Evolutionary conservation across 1,140 invertebrate species (phyloP).

Genomic region (Penaeus chinensis): DNA sequence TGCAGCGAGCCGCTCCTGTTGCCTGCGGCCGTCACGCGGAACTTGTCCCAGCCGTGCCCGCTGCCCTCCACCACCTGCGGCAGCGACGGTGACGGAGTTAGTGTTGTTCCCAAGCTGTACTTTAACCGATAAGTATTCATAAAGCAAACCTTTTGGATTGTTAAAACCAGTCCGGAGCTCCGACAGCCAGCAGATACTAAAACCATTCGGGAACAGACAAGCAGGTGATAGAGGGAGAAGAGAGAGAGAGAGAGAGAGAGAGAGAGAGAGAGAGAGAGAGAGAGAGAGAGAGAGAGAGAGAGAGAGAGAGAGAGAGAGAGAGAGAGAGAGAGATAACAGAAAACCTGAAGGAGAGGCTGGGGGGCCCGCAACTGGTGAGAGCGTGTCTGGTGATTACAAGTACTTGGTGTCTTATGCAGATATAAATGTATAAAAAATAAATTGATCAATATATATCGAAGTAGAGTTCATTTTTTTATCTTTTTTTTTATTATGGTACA

Average conservation of each 20-base stretch:
- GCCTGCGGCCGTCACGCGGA: conserved; percentile 7
- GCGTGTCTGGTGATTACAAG: too few species aligned
- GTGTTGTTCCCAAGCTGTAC: conserved; percentile 72
- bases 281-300: neutral
- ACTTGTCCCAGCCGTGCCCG: conserved; percentile 52
- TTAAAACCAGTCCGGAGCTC: conserved; percentile 77
- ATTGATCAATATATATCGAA: too few species aligned
- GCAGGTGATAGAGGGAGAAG: neutral
- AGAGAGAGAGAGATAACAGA: neutral
- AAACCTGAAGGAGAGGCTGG: too few species aligned
- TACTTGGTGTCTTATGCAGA: too few species aligned
- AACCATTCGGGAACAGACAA: conserved; percentile 5
- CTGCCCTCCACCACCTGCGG: conserved; percentile 87
- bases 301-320: neutral
- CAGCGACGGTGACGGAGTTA: conserved; percentile 68
- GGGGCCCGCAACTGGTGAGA: too few species aligned
- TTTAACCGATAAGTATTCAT: conserved; percentile 83
- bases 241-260: conserved; percentile 40
- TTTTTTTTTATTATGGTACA: too few species aligned
- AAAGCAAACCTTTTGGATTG: conserved; percentile 73
- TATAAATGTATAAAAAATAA: too few species aligned
- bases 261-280: conserved; percentile 34
- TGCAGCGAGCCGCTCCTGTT: conserved; percentile 76
- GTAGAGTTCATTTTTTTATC: too few species aligned
- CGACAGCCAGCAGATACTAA: conserved; percentile 68